A percentile compares a stretch with the other conserved stretches of the same genome.
Conservation (phyloP, 2,888 invertebrate genomes). For the Halictus ligatus region DNA sequence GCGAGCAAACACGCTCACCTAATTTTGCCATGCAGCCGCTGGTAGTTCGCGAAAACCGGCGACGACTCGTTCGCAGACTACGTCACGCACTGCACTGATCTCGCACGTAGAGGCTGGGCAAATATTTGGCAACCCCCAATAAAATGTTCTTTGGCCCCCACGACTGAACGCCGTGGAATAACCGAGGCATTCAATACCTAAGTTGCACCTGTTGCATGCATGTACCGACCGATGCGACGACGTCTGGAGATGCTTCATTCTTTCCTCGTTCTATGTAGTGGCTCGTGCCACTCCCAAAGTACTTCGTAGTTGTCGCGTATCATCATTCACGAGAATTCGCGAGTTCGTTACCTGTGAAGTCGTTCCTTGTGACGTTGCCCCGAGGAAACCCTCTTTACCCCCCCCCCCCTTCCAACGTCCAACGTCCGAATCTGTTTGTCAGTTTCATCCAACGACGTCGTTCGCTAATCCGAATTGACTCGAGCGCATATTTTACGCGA, state of each 20-base stretch:
- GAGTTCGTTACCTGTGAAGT: slow-evolving; percentile 19
- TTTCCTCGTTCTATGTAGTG: slow-evolving; percentile 28
- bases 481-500: background rate
- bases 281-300: background rate
- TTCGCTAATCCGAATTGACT: background rate
- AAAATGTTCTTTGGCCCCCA: slow-evolving; percentile 33
- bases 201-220: slow-evolving; percentile 71
- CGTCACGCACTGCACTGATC: background rate
- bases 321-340: slow-evolving; percentile 24
- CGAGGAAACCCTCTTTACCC: background rate
- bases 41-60: background rate
- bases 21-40: background rate
- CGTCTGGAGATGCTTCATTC: slow-evolving; percentile 61
- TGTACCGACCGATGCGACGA: slow-evolving; percentile 55
- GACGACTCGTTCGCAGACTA: background rate
- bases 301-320: slow-evolving; percentile 25
- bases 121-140: slow-evolving; percentile 28
- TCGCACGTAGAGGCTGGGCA: background rate
- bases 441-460: background rate
- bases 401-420: background rate
- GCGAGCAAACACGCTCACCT: background rate
- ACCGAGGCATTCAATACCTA: slow-evolving; percentile 64
- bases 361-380: background rate
- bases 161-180: slow-evolving; percentile 57
- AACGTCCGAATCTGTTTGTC: slow-evolving; percentile 5